Evolutionary conservation across 2,888 invertebrate genomes (phyloP).

Genomic region (Deroplatys truncata): DNA sequence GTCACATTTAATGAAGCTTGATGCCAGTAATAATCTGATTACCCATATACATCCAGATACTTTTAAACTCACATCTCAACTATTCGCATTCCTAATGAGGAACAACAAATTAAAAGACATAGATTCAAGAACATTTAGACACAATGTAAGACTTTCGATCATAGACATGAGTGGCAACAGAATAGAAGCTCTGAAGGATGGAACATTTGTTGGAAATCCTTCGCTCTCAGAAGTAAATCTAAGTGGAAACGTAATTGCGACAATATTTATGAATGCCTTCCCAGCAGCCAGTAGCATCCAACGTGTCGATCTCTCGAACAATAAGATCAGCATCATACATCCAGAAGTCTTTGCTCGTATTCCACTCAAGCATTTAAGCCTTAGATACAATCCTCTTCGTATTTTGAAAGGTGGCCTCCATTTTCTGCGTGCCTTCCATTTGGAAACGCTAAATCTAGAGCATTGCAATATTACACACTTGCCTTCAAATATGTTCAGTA

Average conservation of each 20-base stretch:
- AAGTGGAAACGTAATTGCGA: background rate
- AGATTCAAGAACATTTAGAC: background rate
- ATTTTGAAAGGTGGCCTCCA: background rate
- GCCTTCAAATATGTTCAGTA: background rate
- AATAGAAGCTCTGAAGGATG: background rate
- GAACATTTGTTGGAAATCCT: background rate
- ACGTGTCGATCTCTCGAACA: background rate
- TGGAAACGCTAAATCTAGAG: background rate
- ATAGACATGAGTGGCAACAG: background rate
- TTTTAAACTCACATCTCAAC: background rate
- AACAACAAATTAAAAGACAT: background rate
- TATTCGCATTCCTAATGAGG: background rate
- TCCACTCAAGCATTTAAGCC: background rate
- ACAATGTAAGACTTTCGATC: background rate
- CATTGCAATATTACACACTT: background rate
- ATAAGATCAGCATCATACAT: background rate
- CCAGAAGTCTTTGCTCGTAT: background rate
- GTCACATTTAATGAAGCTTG: background rate
- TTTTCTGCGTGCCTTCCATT: background rate
- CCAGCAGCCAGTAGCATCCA: background rate
- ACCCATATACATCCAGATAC: background rate
- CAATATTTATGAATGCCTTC: background rate
- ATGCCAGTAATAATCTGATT: background rate
- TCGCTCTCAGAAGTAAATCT: background rate
- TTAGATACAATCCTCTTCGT: background rate